Base-by-base conservation (phyloP, 2,888 invertebrate species). In the Orthosia incerta region DNA sequence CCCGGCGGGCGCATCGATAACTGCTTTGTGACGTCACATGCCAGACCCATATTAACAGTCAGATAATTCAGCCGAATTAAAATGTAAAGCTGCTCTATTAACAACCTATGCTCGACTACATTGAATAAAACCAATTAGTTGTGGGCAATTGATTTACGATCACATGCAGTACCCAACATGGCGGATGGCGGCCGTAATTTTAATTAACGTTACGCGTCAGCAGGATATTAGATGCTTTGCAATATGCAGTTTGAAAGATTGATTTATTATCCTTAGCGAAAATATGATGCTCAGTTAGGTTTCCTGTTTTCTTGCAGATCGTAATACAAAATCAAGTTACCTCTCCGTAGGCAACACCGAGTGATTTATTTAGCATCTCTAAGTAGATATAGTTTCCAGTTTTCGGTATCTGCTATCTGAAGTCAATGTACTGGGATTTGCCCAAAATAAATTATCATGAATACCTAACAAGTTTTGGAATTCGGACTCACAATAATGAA, bases 121-220 rank as follows among this genome's bases (percentile, higher is more conserved):
- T 64, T 69, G 57, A 73, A 65, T 83, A 57, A 74, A 84, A 74
- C 46, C 76, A 82, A 73, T 76, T 79, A 74, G 46, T 79, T 61
- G 62, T 20, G 20, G 53, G 26, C 15, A 78, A 73, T 74, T 71
- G 65, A 81, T 82, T 82, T 74, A 82, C 56, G 61, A 59, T 62
- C 64, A 50, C 57, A 59, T 31, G 66, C 74, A 51, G 53, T 55
- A 60, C 62, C 68, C 51, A 78, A 81, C 18, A 68, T 65, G 64
- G 68, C 23, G 56, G 3, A 15, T 20, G 45, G 45, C 20, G 45
- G n/a, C 20, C 26, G 74, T 53, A 23, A 74, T 67, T 67, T 70
- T 57, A 76, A 55, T 68, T 80, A 76, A 26, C 5, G 26, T 46
- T 26, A 51, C 45, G 23, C 67, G 39, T 67, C 48, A 67, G 53